Conservation (phyloP, 2,113 vertebrate genomes). For the Prunella fulvescens region DNA sequence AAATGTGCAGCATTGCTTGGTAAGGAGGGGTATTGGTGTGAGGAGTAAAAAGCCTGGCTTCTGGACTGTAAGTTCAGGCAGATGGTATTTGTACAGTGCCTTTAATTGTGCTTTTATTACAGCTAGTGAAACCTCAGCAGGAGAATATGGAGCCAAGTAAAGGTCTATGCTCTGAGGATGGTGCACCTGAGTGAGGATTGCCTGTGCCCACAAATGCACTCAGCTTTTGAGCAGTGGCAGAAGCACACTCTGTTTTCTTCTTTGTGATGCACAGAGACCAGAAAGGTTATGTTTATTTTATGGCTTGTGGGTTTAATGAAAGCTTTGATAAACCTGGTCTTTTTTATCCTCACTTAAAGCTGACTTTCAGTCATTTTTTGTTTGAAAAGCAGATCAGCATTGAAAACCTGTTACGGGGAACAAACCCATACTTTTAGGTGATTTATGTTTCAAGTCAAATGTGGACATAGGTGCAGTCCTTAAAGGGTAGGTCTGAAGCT, state of each 20-base stretch:
- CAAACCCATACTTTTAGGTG: rapidly evolving
- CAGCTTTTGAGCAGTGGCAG: neutral
- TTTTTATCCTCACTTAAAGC: neutral
- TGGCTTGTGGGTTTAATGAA: neutral
- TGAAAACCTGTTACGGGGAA: neutral
- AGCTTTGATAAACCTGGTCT: neutral
- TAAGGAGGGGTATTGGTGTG: neutral
- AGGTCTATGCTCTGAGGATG: neutral
- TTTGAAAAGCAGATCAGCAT: neutral
- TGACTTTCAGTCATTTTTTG: neutral
- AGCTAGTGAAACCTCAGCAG: neutral
- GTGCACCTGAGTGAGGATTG: neutral
- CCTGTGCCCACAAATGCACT: neutral
- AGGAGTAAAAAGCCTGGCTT: neutral
- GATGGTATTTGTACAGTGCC: neutral
- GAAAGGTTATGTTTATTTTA: neutral
- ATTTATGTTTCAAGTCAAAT: neutral
- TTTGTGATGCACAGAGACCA: neutral
- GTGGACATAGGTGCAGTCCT: neutral
- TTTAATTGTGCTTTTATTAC: neutral
- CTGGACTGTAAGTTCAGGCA: neutral
- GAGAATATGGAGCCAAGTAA: neutral
- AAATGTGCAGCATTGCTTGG: neutral
- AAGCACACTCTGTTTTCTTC: rapidly evolving
- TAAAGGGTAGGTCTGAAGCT: neutral